Evolutionary conservation across 2,888 invertebrate species (phyloP), one percentile per base, ranked within the genome.

Genomic region (Aphodius sticticus): DNA sequence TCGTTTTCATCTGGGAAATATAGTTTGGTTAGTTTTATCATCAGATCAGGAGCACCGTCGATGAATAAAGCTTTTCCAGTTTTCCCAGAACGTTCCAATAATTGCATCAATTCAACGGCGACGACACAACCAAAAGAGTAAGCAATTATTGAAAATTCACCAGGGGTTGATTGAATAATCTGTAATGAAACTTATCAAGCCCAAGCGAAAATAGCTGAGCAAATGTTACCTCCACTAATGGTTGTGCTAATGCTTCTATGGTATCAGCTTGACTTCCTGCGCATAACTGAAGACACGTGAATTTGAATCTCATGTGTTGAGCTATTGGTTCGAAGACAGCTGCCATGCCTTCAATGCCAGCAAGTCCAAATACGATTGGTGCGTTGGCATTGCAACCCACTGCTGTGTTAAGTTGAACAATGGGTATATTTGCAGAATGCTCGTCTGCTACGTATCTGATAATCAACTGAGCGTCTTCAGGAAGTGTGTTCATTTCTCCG

Each of bases 61-160:
- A 98, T 90, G 16, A 96, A 91, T 85, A 94, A 90, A 1, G 95
- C 85, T 76, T 91, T 90, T 2, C 95, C 95, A 16, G 86, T 90
- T 70, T 38, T 77, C 84, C 94, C 94, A 84, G 91, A 89, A 6
- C 88, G 89, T 87, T 96, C 95, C 35, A 97, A 89, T 85, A 92
- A 91, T 12, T 92, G 89, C 5, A 94, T 94, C 81, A 98, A 89
- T 86, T 96, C 95, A 77, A 97, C 89, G 0, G 95, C 94, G 16
- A 96, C 90, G 35, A 95, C 88, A 0, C 94, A 90, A 76, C 98
- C 98, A 86, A 93, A 97, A 36, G 97, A 98, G 90, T 98, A 97
- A 1, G 96, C 97, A 16, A 95, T 92, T 0, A 98, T 87, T 81
- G 92, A 92, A 89, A 95, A 96, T 0, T 91, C 14, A 0, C 12